These are phyloP conservation scores for Callaeas wilsoni DNA, from an alignment of 2,113 vertebrate genomes.

Conservation along the genomic window DNA sequence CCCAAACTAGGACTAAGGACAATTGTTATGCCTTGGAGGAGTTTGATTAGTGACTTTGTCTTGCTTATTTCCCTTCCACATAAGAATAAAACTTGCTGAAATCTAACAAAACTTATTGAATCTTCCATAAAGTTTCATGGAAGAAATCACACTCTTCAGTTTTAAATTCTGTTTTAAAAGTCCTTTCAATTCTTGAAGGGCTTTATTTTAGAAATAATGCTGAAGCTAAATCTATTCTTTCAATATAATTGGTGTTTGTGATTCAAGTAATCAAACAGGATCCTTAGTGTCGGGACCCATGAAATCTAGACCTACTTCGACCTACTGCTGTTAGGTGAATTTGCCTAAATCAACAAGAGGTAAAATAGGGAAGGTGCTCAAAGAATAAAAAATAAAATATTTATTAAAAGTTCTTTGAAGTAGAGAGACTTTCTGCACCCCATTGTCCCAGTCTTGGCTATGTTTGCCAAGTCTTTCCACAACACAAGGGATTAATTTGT, in stretches of 20 bases:
- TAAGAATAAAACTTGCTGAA: conserved; percentile 31
- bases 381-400: background rate
- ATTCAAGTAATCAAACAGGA: background rate
- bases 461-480: background rate
- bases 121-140: background rate
- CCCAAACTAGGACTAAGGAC: background rate
- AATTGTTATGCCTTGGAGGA: background rate
- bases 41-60: background rate
- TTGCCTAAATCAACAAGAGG: background rate
- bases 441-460: background rate
- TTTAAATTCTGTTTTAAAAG: background rate
- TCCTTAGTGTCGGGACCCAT: background rate
- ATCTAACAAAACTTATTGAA: background rate
- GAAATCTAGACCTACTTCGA: background rate
- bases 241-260: background rate
- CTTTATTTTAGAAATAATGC: background rate
- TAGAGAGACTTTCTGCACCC: background rate
- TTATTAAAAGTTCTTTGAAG: background rate
- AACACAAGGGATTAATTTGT: background rate
- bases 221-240: background rate
- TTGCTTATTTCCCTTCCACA: background rate
- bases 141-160: background rate
- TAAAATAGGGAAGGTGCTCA: background rate
- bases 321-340: background rate
- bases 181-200: background rate